Evolutionary conservation across 37 sponge, comb jelly and placozoan genomes (phyloP).

Genomic region (Aplysina aerophoba): DNA sequence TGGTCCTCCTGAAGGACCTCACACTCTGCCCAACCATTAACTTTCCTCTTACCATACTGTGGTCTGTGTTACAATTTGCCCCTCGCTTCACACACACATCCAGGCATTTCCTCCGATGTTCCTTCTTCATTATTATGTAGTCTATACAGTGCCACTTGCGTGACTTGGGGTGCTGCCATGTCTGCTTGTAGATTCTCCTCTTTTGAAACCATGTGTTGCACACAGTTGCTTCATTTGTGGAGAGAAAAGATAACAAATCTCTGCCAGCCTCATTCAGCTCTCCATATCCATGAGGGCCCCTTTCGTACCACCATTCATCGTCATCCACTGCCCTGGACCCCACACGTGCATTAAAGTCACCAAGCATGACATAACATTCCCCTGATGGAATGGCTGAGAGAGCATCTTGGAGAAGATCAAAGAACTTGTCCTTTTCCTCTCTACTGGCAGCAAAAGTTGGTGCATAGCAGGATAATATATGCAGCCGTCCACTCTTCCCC

Average conservation of each 20-base stretch:
- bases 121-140: too few species aligned
- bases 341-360: conserved; percentile 33
- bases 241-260: conserved; percentile 26
- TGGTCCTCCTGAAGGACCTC: conserved; percentile 4
- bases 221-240: conserved; percentile 14
- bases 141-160: conserved; percentile 31
- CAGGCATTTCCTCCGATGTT: conserved; percentile 6
- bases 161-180: conserved; percentile 32
- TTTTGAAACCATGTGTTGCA: conserved; percentile 28
- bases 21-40: conserved; percentile 10
- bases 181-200: conserved; percentile 27
- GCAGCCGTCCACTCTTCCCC: conserved; percentile 4
- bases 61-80: conserved; percentile 12
- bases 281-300: conserved; percentile 32
- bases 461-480: conserved; percentile 4
- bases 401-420: conserved; percentile 13
- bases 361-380: conserved; percentile 13
- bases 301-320: conserved; percentile 21
- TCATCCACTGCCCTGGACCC: conserved; percentile 6
- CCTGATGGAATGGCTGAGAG: conserved; percentile 24
- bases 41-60: conserved; percentile 17
- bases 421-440: too few species aligned
- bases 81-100: conserved; percentile 22
- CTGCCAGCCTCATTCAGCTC: conserved; percentile 31
- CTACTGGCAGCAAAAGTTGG: conserved; percentile 21